A percentile compares a stretch with the other conserved stretches of the same genome.
These are phyloP conservation scores for Dryococelus australis DNA, from an alignment of 2,888 invertebrate genomes.

Conservation along the genomic window DNA sequence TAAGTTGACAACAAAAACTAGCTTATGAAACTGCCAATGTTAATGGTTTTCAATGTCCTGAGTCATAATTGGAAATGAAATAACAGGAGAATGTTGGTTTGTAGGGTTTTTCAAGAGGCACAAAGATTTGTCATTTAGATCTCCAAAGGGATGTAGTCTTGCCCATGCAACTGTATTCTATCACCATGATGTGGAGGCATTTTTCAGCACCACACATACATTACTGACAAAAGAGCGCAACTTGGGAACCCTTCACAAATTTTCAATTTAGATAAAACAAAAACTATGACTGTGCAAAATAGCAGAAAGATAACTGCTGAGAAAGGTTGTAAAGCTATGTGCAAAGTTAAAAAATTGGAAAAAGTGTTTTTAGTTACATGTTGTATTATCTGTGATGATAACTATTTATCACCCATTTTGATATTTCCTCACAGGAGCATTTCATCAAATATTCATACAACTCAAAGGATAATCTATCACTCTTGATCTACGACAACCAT, in stretches of 20 bases:
- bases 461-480: slow-evolving; percentile 50
- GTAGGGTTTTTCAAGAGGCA: not conserved
- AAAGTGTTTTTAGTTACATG: slow-evolving; percentile 1
- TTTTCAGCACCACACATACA: not conserved
- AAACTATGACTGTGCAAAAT: not conserved
- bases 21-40: not conserved
- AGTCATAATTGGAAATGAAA: not conserved
- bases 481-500: slow-evolving; percentile 54
- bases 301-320: not conserved
- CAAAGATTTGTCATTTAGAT: not conserved
- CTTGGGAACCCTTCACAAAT: not conserved
- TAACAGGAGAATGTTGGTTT: not conserved
- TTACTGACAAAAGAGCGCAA: not conserved
- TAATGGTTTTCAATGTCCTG: not conserved
- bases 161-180: not conserved
- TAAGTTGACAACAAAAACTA: not conserved
- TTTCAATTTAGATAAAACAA: not conserved
- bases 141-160: not conserved
- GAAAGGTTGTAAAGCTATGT: not conserved
- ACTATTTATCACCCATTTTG: slow-evolving; percentile 38
- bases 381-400: slow-evolving; percentile 18
- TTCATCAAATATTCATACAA: slow-evolving; percentile 46
- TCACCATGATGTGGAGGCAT: not conserved
- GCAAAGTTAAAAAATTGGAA: not conserved
- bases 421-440: slow-evolving; percentile 45